phyloP scores from a whole-genome alignment of 1,140 invertebrate species.

The Riptortus pedestris region DNA sequence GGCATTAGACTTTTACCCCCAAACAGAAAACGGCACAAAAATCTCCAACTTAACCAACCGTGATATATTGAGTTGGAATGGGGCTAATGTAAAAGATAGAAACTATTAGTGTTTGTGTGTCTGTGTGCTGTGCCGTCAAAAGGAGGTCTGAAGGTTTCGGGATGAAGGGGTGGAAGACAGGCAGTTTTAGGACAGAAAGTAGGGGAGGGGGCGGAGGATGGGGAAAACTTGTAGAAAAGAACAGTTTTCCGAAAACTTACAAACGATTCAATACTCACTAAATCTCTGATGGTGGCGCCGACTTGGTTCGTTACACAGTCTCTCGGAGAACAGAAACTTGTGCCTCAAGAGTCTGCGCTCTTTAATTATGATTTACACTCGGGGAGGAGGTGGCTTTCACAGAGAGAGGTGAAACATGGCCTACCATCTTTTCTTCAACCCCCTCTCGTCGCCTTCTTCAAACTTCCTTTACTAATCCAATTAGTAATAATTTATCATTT shows the following conservation, averaged over 20 bases:
- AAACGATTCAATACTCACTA: slow-evolving; percentile 13
- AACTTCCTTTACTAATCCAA: not conserved
- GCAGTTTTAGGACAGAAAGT: no score
- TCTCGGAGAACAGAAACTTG: not conserved
- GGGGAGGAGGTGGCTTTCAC: no score
- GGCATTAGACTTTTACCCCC: not conserved
- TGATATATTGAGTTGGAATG: not conserved
- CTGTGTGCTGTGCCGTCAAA: not conserved
- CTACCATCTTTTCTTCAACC: not conserved
- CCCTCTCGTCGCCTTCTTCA: not conserved
- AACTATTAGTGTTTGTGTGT: not conserved
- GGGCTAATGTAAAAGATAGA: slow-evolving; percentile 13
- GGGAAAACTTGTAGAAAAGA: not conserved
- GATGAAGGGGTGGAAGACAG: not conserved
- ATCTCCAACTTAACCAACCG: not conserved
- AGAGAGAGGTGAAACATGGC: not conserved
- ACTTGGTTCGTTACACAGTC: not conserved
- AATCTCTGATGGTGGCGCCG: slow-evolving; percentile 3
- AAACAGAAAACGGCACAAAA: slow-evolving; percentile 1
- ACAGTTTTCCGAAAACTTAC: slow-evolving; percentile 1
- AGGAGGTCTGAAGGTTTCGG: not conserved
- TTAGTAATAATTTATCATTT: not conserved
- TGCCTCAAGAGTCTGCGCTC: not conserved
- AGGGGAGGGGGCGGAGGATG: no score
- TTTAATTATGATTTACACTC: slow-evolving; percentile 9